These are phyloP conservation scores for Ethmia dodecea DNA, from an alignment of 2,888 invertebrate species.

Conservation along the genomic window DNA sequence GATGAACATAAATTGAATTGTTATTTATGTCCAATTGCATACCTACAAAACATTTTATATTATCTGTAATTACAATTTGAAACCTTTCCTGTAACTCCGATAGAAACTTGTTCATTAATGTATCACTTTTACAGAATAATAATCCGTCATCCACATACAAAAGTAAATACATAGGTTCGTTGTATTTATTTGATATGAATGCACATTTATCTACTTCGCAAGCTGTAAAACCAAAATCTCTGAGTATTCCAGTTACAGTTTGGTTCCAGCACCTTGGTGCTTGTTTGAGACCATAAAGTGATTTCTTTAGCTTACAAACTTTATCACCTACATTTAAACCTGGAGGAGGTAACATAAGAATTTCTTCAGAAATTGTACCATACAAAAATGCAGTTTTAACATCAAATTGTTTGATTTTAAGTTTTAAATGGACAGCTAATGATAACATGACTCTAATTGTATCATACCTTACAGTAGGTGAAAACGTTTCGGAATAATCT, in stretches of 20 bases:
- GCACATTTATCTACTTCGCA: background rate
- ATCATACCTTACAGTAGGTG: conserved; percentile 14
- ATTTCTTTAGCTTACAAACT: background rate
- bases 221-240: background rate
- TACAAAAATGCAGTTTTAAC: conserved; percentile 21
- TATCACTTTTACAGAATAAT: background rate
- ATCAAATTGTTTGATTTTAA: conserved; percentile 15
- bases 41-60: no score
- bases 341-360: conserved; percentile 15
- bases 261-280: conserved; percentile 3
- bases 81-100: no score
- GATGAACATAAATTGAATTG: no score
- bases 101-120: background rate
- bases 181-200: background rate
- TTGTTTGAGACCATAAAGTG: conserved; percentile 2
- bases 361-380: conserved; percentile 17
- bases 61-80: no score
- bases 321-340: conserved; percentile 1
- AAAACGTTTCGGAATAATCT: conserved; percentile 12
- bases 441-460: conserved; percentile 9
- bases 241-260: background rate
- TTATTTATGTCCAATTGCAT: no score
- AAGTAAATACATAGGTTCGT: background rate
- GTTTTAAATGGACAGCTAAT: conserved; percentile 3
- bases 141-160: conserved; percentile 2